A percentile compares a stretch with the other conserved stretches of the same genome.
phyloP scores from a whole-genome alignment of 2,888 invertebrate genomes.

The Dichetophora obliterata region DNA sequence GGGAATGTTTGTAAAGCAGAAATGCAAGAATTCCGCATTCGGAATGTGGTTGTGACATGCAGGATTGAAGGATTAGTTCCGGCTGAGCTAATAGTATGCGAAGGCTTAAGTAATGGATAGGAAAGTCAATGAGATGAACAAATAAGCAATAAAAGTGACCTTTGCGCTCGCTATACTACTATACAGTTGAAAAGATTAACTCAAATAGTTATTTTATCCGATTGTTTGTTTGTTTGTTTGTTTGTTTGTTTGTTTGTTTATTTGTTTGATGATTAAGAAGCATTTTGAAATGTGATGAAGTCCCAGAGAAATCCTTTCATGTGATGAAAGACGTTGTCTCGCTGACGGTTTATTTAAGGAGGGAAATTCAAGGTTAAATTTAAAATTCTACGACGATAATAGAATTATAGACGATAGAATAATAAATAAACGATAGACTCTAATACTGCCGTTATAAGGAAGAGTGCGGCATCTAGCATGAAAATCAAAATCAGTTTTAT shows the following conservation, averaged over 20 bases:
- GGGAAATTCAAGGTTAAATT: no score
- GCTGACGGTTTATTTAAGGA: no score
- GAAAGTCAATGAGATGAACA: background rate
- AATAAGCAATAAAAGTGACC: background rate
- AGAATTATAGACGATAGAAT: no score
- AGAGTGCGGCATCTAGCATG: no score
- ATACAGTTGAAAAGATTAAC: conserved; percentile 6
- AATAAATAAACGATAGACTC: no score
- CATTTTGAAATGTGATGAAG: background rate
- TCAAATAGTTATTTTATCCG: background rate
- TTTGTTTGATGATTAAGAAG: background rate
- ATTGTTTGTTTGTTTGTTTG: background rate
- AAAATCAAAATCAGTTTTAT: no score
- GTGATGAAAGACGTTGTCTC: no score
- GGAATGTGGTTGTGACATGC: conserved; percentile 5
- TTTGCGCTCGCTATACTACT: no score
- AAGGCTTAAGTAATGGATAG: background rate
- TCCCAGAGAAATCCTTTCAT: no score
- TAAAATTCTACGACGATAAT: no score
- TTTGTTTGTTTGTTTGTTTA: background rate
- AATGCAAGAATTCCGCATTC: conserved; percentile 3
- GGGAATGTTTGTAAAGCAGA: background rate
- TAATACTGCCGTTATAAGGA: no score
- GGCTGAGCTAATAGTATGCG: background rate
- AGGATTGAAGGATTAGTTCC: conserved; percentile 25